Conservation (phyloP, 2,113 vertebrate species). For the Anolis sagrei region DNA sequence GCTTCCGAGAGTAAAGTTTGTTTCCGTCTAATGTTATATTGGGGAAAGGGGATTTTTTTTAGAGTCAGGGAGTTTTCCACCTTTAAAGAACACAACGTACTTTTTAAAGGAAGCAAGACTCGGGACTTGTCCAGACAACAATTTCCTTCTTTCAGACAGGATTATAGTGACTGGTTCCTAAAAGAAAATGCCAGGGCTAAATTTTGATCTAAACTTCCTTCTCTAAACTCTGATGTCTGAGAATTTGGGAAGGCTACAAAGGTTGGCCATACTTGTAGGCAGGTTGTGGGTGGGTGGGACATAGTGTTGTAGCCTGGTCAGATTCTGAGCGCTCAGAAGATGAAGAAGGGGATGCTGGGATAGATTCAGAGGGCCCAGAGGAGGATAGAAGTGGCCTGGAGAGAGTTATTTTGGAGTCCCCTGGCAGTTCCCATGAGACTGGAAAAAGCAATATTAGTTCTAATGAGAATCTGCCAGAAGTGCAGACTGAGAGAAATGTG, state of each 20-base stretch:
- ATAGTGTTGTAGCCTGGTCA: too few species aligned
- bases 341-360: too few species aligned
- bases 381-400: too few species aligned
- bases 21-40: slow-evolving; percentile 40
- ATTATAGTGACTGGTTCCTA: neutral
- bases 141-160: slow-evolving; percentile 6
- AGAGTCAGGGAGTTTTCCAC: slow-evolving; percentile 11
- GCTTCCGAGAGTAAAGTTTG: slow-evolving; percentile 43
- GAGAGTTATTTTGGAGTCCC: too few species aligned
- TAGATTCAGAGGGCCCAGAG: too few species aligned
- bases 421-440: too few species aligned
- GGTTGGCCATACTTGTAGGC: neutral
- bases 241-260: neutral
- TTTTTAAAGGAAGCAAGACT: slow-evolving; percentile 61
- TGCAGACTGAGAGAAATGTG: too few species aligned
- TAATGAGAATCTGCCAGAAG: too few species aligned
- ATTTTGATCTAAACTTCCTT: neutral
- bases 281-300: neutral
- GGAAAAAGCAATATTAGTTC: too few species aligned
- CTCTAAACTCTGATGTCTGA: neutral
- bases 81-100: slow-evolving; percentile 38
- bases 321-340: too few species aligned
- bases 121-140: slow-evolving; percentile 10
- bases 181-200: neutral
- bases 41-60: slow-evolving; percentile 9